Evolutionary conservation across 2,797 vertebrate species (phyloP).

Genomic region (Lutjanus argentimaculatus): DNA sequence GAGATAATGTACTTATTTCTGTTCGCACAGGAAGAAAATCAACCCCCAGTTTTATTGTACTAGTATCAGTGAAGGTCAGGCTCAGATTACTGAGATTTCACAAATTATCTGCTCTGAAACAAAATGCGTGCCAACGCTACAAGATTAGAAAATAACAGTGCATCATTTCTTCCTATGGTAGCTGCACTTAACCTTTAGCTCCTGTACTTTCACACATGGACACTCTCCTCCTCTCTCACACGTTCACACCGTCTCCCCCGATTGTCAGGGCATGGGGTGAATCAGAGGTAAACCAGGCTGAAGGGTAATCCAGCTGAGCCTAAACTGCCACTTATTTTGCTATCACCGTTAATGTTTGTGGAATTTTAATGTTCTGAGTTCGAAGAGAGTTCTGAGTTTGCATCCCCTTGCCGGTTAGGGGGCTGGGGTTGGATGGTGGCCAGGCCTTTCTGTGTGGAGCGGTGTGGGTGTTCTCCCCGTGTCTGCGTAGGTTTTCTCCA

Average conservation of each 20-base stretch:
- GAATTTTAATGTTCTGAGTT: background rate
- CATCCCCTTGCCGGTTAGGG: no score
- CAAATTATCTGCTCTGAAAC: background rate
- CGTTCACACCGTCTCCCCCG: background rate
- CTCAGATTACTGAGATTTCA: background rate
- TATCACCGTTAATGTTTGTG: background rate
- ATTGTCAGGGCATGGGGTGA: background rate
- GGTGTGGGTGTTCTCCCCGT: no score
- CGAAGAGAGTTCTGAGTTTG: no score
- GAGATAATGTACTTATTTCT: background rate
- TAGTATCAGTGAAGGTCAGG: background rate
- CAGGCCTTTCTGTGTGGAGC: no score
- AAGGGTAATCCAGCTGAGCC: constrained; percentile 24
- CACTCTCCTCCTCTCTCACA: constrained; percentile 1
- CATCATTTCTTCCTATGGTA: background rate
- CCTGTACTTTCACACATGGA: background rate
- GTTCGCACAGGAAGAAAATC: background rate
- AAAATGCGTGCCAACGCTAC: background rate
- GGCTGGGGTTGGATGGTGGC: no score
- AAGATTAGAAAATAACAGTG: background rate
- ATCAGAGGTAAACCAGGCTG: constrained; percentile 1
- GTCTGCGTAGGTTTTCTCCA: no score
- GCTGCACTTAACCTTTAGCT: background rate
- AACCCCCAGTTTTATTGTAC: background rate
- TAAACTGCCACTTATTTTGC: background rate